phyloP scores from a whole-genome alignment of 2,888 invertebrate genomes.

The Volucella inanis region DNA sequence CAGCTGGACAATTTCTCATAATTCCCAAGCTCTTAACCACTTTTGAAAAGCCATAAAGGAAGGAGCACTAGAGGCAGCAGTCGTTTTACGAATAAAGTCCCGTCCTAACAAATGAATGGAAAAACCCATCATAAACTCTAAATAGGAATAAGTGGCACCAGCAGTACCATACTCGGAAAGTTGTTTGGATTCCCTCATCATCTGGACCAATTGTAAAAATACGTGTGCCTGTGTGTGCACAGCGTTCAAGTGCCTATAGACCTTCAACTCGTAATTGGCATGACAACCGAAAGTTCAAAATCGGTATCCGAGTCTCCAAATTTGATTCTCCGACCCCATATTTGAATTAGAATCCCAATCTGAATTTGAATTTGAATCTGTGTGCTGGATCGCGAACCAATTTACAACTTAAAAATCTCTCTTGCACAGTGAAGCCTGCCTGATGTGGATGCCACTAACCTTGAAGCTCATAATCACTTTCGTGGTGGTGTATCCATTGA shows the following conservation, averaged over 20 bases:
- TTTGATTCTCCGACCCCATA: background rate
- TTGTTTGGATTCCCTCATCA: constrained; percentile 42
- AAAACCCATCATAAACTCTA: constrained; percentile 46
- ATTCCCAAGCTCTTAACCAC: constrained; percentile 50
- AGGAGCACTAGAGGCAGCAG: constrained; percentile 4
- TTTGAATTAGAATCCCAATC: constrained; percentile 46
- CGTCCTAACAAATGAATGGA: constrained; percentile 37
- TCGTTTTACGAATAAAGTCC: too few relatives aligned
- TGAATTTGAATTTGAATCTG: constrained; percentile 15
- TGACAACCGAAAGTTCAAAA: constrained; percentile 48
- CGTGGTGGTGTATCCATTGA: constrained; percentile 38
- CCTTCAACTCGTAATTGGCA: constrained; percentile 62
- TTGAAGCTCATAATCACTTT: constrained; percentile 57
- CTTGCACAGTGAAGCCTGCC: constrained; percentile 37
- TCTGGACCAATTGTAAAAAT: background rate
- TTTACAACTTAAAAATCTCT: constrained; percentile 59
- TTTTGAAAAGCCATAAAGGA: constrained; percentile 37
- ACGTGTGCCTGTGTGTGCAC: constrained; percentile 8
- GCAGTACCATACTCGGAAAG: constrained; percentile 11
- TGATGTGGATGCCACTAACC: constrained; percentile 47
- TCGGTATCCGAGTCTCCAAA: too few relatives aligned
- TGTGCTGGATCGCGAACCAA: constrained; percentile 45
- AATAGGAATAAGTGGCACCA: constrained; percentile 32
- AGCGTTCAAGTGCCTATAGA: constrained; percentile 33
- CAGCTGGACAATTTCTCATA: constrained; percentile 67